phyloP scores from a whole-genome alignment of 2,888 invertebrate genomes.

The Sicus ferrugineus region DNA sequence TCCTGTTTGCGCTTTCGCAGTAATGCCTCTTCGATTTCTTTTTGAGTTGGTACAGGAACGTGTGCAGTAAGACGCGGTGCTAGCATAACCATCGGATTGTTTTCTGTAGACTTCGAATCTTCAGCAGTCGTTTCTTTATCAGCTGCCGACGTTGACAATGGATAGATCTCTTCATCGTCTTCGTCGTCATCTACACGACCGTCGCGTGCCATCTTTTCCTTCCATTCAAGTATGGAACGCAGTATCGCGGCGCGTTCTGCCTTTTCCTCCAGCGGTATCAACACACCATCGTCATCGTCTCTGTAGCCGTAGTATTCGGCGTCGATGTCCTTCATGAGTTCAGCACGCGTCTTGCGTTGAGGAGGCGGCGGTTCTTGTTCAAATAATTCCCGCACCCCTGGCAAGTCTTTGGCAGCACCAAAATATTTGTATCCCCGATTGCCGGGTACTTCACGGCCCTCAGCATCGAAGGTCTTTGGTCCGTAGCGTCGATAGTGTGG shows the following conservation, averaged over 20 bases:
- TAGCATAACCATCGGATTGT: conserved; percentile 62
- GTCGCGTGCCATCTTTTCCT: conserved; percentile 68
- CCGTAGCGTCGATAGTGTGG: conserved; percentile 92
- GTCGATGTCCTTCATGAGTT: conserved; percentile 97
- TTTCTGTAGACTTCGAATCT: no score
- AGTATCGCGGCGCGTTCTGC: conserved; percentile 76
- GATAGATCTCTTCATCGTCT: conserved; percentile 68
- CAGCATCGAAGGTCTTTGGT: conserved; percentile 91
- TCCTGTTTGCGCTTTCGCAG: conserved; percentile 91
- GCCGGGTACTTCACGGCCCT: conserved; percentile 96
- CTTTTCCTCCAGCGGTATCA: conserved; percentile 85
- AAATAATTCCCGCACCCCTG: conserved; percentile 96
- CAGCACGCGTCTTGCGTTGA: conserved; percentile 90
- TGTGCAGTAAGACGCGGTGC: conserved; percentile 77
- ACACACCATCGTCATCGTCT: conserved; percentile 97
- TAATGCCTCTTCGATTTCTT: conserved; percentile 92
- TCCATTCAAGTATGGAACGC: conserved; percentile 77
- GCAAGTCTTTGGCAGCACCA: conserved; percentile 96
- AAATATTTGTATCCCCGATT: conserved; percentile 99
- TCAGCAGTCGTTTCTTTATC: conserved; percentile 45
- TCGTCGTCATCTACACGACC: conserved; percentile 79
- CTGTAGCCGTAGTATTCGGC: conserved; percentile 99
- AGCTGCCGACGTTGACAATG: conserved; percentile 58
- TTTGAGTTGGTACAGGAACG: conserved; percentile 92
- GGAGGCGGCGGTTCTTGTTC: conserved; percentile 94